Percentiles rank a stretch among this genome's conserved stretches.
Conservation (phyloP, 2,888 invertebrate species). For the Drosophila tanythrix region DNA sequence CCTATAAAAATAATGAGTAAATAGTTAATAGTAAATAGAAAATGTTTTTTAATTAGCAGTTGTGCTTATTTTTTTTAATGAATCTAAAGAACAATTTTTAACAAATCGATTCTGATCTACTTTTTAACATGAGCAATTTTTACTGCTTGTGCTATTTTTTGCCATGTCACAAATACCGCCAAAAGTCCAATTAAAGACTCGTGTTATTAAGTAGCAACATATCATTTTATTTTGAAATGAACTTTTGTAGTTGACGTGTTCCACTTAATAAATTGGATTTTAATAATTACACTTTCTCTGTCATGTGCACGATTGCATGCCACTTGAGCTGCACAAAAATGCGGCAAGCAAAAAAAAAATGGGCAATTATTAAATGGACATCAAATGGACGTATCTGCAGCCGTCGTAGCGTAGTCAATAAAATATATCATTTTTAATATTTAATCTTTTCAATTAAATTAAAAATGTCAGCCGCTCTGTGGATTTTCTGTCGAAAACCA, state of each 20-base stretch:
- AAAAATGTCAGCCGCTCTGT: constrained; percentile 17
- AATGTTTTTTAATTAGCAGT: no score
- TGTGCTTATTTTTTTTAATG: no score
- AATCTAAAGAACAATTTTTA: neutral
- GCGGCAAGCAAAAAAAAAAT: constrained; percentile 5
- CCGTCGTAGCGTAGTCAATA: constrained; percentile 52
- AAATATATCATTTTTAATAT: constrained; percentile 77
- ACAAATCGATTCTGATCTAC: no score
- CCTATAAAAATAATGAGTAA: neutral
- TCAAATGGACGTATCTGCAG: constrained; percentile 30
- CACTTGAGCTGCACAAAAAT: constrained; percentile 26
- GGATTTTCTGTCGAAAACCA: constrained; percentile 36
- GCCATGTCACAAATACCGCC: neutral
- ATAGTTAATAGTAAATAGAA: neutral
- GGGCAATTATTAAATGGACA: constrained; percentile 28
- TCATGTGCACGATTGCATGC: constrained; percentile 17
- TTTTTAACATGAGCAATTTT: no score
- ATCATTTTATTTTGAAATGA: neutral
- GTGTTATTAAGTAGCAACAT: neutral
- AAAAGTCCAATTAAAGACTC: neutral
- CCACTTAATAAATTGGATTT: constrained; percentile 2
- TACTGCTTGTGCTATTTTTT: no score
- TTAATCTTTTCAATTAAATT: constrained; percentile 79
- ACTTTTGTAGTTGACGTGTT: neutral
- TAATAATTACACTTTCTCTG: neutral